These are phyloP conservation scores for Platalea minor DNA, from an alignment of 2,797 vertebrate genomes.

Conservation along the genomic window DNA sequence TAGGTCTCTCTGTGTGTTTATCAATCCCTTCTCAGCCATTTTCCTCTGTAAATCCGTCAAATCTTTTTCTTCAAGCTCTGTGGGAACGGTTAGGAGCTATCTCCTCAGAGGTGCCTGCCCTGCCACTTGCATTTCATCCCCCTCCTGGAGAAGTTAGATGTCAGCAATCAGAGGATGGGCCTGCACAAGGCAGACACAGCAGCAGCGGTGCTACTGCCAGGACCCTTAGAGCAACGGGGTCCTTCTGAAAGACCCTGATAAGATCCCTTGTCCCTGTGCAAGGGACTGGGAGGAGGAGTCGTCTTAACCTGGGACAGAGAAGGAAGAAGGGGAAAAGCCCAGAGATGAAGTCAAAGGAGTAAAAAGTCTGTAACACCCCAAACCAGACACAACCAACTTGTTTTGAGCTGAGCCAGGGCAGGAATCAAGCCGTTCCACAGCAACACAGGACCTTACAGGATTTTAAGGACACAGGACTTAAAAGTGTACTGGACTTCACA, in stretches of 20 bases:
- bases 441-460: neutral
- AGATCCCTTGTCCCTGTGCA: neutral
- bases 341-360: neutral
- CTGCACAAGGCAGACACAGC: neutral
- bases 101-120: conserved; percentile 57
- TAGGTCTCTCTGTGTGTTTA: conserved; percentile 67
- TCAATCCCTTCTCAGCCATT: conserved; percentile 67
- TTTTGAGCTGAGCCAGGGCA: neutral
- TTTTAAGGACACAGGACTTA: neutral
- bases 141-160: neutral
- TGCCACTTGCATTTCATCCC: conserved; percentile 37
- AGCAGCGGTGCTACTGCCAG: neutral
- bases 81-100: conserved; percentile 52
- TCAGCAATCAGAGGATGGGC: neutral
- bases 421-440: neutral
- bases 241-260: fast-evolving
- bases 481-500: neutral
- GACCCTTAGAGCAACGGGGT: neutral
- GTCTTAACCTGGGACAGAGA: neutral
- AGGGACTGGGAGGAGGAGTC: neutral
- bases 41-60: conserved; percentile 54
- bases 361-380: neutral
- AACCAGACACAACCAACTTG: neutral
- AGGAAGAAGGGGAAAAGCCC: neutral
- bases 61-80: conserved; percentile 56